A percentile compares a stretch with the other conserved stretches of the same genome.
Evolutionary conservation across 2,888 invertebrate species (phyloP).

Genomic region (Drosophila recens): DNA sequence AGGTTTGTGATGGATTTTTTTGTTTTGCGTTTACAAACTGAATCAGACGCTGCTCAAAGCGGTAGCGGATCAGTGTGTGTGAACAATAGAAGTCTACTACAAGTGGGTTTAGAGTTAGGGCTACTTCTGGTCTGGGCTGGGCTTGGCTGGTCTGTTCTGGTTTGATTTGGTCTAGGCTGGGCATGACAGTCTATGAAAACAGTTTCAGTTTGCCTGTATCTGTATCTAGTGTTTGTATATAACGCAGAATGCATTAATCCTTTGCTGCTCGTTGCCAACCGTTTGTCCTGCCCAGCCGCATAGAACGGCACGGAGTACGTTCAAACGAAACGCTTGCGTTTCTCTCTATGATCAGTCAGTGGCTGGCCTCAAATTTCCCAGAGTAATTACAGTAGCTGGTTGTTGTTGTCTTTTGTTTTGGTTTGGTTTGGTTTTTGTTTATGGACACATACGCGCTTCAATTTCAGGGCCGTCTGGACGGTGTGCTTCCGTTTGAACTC

Average conservation of each 20-base stretch:
- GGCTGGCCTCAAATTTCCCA: slow-evolving; percentile 39
- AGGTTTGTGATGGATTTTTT: slow-evolving; percentile 73
- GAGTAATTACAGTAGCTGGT: slow-evolving; percentile 34
- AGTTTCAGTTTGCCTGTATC: slow-evolving; percentile 29
- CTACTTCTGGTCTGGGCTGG: slow-evolving; percentile 25
- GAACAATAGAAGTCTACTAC: slow-evolving; percentile 51
- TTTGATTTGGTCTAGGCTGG: slow-evolving; percentile 13
- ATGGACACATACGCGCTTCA: slow-evolving; percentile 84
- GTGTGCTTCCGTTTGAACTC: slow-evolving; percentile 84
- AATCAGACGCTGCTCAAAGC: slow-evolving; percentile 44
- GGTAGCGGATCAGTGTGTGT: slow-evolving; percentile 47
- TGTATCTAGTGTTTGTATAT: slow-evolving; percentile 17
- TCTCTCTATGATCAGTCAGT: slow-evolving; percentile 37
- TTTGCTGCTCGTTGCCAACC: slow-evolving; percentile 39
- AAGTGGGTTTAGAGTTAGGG: slow-evolving; percentile 36
- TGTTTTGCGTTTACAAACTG: slow-evolving; percentile 50
- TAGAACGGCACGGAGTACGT: slow-evolving; percentile 9
- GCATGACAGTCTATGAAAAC: slow-evolving; percentile 25
- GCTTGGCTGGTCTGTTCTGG: slow-evolving; percentile 18
- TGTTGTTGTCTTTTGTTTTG: slow-evolving; percentile 17
- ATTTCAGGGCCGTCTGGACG: slow-evolving; percentile 83
- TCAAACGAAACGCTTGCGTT: slow-evolving; percentile 29
- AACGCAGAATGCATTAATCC: slow-evolving; percentile 28
- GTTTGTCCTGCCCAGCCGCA: slow-evolving; percentile 39
- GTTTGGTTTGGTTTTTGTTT: slow-evolving; percentile 33